These are phyloP conservation scores for Micromussa lordhowensis DNA, from an alignment of 92 coral and sea anemone genomes.

Conservation along the genomic window DNA sequence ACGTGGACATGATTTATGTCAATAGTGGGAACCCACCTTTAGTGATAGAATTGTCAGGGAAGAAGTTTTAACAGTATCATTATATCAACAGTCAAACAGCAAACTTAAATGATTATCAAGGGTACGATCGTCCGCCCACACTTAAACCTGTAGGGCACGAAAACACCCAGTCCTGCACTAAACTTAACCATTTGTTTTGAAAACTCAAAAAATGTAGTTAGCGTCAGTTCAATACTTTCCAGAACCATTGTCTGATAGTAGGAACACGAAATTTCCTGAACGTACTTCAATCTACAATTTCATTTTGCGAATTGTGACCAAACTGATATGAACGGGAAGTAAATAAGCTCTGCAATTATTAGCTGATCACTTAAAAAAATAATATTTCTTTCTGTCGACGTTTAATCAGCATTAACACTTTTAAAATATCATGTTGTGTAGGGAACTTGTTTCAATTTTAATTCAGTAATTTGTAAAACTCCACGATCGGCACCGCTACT, in stretches of 20 bases:
- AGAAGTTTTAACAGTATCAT: not conserved
- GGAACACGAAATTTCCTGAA: not conserved
- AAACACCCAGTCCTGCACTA: not conserved
- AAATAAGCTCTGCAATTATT: conserved; percentile 6
- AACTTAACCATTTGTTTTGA: not conserved
- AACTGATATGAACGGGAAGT: conserved; percentile 27
- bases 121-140: not conserved
- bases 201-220: not conserved
- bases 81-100: not conserved
- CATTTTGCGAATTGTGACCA: not conserved
- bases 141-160: not conserved
- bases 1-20: not conserved
- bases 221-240: not conserved
- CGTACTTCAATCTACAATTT: not conserved
- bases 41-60: conserved; percentile 13
- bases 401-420: not conserved
- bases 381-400: not conserved
- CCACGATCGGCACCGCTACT: not conserved
- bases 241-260: not conserved
- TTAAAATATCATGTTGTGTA: not conserved
- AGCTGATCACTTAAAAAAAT: not conserved
- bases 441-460: not conserved
- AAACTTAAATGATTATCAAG: conserved; percentile 16
- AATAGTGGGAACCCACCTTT: not conserved
- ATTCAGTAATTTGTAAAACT: not conserved